Conservation (phyloP, 2,797 vertebrate genomes). For the Eurystomus glaucurus region DNA sequence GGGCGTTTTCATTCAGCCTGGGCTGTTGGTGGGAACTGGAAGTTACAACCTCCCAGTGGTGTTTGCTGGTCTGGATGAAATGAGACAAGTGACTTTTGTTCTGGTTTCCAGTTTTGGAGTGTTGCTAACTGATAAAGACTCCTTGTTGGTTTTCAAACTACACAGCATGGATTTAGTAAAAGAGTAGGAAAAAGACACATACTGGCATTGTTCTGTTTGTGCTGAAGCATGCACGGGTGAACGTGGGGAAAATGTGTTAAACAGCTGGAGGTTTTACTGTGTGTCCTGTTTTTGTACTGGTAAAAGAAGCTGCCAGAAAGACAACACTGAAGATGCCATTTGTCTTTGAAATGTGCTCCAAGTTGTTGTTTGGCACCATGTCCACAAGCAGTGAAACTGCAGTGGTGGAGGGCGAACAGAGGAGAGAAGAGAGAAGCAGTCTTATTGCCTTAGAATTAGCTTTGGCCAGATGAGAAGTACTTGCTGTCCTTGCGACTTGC, state of each 20-base stretch:
- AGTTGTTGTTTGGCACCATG: background rate
- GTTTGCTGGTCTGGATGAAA: background rate
- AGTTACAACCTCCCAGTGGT: background rate
- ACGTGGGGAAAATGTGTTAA: background rate
- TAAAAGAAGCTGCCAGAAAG: background rate
- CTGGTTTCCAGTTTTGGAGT: background rate
- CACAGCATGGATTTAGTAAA: background rate
- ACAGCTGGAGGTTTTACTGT: background rate
- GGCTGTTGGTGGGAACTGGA: background rate
- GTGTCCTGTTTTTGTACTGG: background rate
- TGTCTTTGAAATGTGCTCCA: background rate
- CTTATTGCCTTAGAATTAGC: fast-evolving
- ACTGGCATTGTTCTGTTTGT: background rate
- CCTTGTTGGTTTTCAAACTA: background rate
- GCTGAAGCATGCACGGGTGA: background rate
- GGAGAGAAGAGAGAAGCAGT: background rate
- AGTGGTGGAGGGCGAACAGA: background rate
- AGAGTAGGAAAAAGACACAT: background rate
- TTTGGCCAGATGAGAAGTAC: background rate
- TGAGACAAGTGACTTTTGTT: background rate
- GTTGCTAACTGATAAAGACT: background rate
- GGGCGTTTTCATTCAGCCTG: background rate
- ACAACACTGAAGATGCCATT: background rate
- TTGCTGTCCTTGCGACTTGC: background rate
- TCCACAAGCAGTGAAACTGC: background rate